Evolutionary conservation across 2,888 invertebrate species (phyloP).

Genomic region (Orchesella flavescens): DNA sequence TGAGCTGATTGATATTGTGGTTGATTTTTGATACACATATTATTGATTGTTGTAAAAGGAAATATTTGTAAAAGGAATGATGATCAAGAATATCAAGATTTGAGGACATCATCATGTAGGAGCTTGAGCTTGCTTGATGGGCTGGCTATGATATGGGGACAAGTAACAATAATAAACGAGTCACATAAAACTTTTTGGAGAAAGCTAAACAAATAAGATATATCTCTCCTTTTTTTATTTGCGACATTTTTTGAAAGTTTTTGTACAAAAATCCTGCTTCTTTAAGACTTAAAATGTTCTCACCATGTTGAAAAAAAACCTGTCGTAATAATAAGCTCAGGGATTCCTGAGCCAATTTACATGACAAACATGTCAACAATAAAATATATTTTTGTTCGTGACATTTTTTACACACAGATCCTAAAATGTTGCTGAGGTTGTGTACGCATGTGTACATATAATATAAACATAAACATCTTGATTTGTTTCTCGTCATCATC

Average conservation of each 20-base stretch:
- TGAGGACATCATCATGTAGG: slow-evolving; percentile 41
- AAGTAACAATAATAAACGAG: background rate
- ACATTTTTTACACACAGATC: background rate
- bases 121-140: slow-evolving; percentile 18
- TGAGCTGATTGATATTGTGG: slow-evolving; percentile 1
- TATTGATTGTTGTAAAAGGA: slow-evolving; percentile 39
- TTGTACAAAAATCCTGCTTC: slow-evolving; percentile 30
- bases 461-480: slow-evolving; percentile 55
- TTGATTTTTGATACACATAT: slow-evolving; percentile 31
- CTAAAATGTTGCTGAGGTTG: slow-evolving; percentile 17
- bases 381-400: no score
- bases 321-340: slow-evolving; percentile 30
- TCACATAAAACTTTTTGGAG: slow-evolving; percentile 36
- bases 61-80: slow-evolving; percentile 28
- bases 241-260: slow-evolving; percentile 15
- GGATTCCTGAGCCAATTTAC: no score
- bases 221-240: slow-evolving; percentile 19
- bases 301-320: slow-evolving; percentile 46
- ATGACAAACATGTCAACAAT: no score
- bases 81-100: background rate
- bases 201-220: slow-evolving; percentile 38
- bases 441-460: slow-evolving; percentile 51
- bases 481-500: slow-evolving; percentile 52
- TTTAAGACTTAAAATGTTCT: slow-evolving; percentile 33
- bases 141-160: background rate